phyloP scores from a whole-genome alignment of 2,888 invertebrate species.

The Aromia moschata region DNA sequence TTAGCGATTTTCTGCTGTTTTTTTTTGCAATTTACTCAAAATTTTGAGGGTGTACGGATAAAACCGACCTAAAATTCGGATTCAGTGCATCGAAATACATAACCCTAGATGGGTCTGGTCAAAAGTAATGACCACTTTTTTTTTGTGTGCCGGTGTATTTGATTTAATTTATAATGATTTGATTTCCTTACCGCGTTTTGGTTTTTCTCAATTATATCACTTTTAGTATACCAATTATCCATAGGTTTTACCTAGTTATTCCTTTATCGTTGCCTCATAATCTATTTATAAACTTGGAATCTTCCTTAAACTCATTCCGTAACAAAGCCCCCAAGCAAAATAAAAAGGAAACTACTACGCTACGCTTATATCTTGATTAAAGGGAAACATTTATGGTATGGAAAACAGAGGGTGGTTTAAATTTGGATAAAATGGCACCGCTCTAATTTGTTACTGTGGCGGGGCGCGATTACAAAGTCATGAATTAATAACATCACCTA shows the following conservation, averaged over 20 bases:
- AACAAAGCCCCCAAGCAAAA: background rate
- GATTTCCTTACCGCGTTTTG: no score
- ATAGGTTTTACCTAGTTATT: background rate
- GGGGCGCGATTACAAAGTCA: conserved; percentile 47
- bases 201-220: no score
- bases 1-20: no score
- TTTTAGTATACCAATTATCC: no score
- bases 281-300: background rate
- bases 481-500: conserved; percentile 52
- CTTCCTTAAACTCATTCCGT: background rate
- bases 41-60: no score
- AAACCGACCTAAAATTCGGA: no score
- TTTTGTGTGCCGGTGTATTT: no score
- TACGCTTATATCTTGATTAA: conserved; percentile 20
- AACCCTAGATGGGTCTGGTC: no score
- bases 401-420: conserved; percentile 18
- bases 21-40: no score
- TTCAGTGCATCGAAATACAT: no score
- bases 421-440: conserved; percentile 24
- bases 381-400: conserved; percentile 25
- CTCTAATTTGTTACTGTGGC: conserved; percentile 22
- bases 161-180: no score
- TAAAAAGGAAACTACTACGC: conserved; percentile 7
- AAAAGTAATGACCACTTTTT: no score
- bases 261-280: background rate